A percentile compares a stretch with the other conserved stretches of the same genome.
These are phyloP conservation scores for Burhinus oedicnemus DNA, from an alignment of 2,113 vertebrate genomes.

Conservation along the genomic window DNA sequence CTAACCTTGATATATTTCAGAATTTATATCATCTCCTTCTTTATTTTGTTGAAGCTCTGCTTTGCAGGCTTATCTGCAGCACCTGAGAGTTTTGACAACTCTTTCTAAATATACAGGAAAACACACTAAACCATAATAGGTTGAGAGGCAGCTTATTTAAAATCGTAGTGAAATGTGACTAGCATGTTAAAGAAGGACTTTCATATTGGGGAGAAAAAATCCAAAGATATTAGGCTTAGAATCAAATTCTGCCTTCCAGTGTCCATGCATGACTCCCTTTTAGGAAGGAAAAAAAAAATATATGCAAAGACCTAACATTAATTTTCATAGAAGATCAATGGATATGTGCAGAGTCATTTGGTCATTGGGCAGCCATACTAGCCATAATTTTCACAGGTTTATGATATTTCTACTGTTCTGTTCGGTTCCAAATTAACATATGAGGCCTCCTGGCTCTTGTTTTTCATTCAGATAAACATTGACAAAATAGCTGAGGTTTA, in stretches of 20 bases:
- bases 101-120: constrained; percentile 11
- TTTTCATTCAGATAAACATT: background rate
- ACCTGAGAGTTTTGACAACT: constrained; percentile 40
- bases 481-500: background rate
- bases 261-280: background rate
- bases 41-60: constrained; percentile 20
- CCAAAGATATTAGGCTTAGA: background rate
- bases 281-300: background rate
- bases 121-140: background rate
- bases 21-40: background rate
- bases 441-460: background rate
- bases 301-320: background rate
- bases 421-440: background rate
- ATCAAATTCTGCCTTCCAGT: background rate
- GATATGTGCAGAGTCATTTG: background rate
- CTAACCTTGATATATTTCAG: constrained; percentile 8
- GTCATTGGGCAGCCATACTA: background rate
- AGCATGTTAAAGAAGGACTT: constrained; percentile 20
- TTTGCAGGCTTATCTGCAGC: constrained; percentile 20
- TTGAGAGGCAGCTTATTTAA: constrained; percentile 23
- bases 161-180: background rate
- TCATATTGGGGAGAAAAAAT: background rate
- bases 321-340: background rate
- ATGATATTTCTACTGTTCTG: background rate
- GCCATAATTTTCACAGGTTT: background rate